Evolutionary conservation across 1,140 invertebrate species (phyloP), one percentile per base, ranked within the genome.

Genomic region (Lucilia cuprina): DNA sequence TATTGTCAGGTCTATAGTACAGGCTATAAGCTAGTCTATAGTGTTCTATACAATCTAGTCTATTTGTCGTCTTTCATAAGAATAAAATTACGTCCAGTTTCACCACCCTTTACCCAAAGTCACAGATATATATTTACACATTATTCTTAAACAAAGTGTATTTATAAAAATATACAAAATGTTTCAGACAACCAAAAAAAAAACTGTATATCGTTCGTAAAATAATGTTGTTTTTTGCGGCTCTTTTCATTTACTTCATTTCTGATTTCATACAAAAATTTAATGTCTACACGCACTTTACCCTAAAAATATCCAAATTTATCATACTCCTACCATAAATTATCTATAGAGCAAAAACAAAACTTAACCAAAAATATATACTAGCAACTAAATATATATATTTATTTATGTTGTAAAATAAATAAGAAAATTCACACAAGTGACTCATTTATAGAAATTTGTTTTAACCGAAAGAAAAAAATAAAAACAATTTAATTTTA

Each of bases 271-370:
- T 70, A 70, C 65, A 25, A 19, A 25, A 70, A 12, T 70, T 70
- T 70, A 70, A 70, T 70, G 65, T 70, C 65, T 70, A 70, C 65
- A 70, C 65, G n/a, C 65, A 70, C 65, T 70, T 70, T 70, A 70
- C n/a, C 65, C 19, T 70, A 70, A 10, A 70, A 70, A 70, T 10
- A 25, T n/a, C 41, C 41, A 41, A 41, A 3, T 3, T 7, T n/a
- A 60, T 17, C 55, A 7, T 60, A 60, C 10, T 19, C 21, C 7
- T 70, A 21, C 65, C 65, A 70, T 70, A 70, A 70, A 21, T 70
- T 70, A 21, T 21, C 21, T 21, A 25, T 19, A 21, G 14, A 60
- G n/a, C n/a, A n/a, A n/a, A 60, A 17, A 60, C n/a, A 60, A 30
- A 30, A 3, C 1, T 30, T 3, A 30, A 30, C 25, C 14, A 60